Percentiles rank a stretch among this genome's conserved stretches.
phyloP scores from a whole-genome alignment of 2,797 vertebrate species.

The Babyrousa celebensis region DNA sequence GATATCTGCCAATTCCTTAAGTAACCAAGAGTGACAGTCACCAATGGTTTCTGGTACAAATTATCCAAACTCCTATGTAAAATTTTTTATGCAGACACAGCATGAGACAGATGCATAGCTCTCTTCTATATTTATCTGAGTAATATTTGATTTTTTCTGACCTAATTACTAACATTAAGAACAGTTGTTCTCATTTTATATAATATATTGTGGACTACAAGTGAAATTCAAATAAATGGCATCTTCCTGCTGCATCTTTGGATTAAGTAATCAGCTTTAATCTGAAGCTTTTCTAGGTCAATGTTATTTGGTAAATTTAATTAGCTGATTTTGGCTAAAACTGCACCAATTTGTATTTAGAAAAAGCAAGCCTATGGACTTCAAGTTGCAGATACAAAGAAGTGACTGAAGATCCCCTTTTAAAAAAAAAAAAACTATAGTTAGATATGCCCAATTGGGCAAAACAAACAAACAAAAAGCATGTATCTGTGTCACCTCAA shows the following conservation, averaged over 20 bases:
- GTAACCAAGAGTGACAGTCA: conserved; percentile 61
- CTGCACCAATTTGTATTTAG: conserved; percentile 6
- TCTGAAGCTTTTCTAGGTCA: conserved; percentile 60
- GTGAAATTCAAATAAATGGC: conserved; percentile 67
- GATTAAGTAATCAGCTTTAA: conserved; percentile 66
- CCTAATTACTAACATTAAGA: conserved; percentile 58
- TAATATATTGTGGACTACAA: conserved; percentile 22
- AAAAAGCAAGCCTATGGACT: conserved; percentile 50
- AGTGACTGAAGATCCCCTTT: conserved; percentile 40
- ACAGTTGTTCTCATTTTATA: conserved; percentile 49
- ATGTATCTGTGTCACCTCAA: background rate
- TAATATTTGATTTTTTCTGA: conserved; percentile 68
- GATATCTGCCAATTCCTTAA: conserved; percentile 62
- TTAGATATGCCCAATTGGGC: background rate
- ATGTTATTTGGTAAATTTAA: conserved; percentile 57
- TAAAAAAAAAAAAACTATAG: background rate
- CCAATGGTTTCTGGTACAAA: conserved; percentile 57
- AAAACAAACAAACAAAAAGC: background rate
- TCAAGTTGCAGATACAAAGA: conserved; percentile 30
- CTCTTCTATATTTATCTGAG: conserved; percentile 56
- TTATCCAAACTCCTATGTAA: conserved; percentile 48
- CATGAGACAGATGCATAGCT: background rate
- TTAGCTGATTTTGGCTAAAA: conserved; percentile 36
- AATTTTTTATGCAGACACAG: conserved; percentile 47
- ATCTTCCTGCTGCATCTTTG: background rate